Percentiles rank a stretch among this genome's conserved stretches.
Evolutionary conservation across 2,888 invertebrate species (phyloP).

Genomic region (Pterostichus niger): DNA sequence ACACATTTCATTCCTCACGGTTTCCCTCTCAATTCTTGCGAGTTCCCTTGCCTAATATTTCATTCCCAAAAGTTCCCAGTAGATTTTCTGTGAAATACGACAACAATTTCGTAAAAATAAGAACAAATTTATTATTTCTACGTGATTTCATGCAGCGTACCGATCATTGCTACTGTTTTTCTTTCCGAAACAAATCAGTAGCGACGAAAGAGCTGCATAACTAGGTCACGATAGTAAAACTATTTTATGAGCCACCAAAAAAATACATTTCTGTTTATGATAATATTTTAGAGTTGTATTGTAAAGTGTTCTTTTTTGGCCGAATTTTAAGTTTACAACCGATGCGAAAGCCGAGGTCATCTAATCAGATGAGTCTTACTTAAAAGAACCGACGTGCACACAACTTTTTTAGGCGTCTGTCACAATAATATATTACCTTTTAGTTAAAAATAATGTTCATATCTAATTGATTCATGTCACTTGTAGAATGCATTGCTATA

Average conservation of each 20-base stretch:
- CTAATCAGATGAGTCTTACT: no score
- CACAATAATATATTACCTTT: no score
- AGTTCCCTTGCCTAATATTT: conserved; percentile 31
- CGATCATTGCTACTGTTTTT: conserved; percentile 34
- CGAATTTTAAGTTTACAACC: no score
- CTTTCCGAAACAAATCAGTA: conserved; percentile 3
- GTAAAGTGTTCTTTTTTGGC: no score
- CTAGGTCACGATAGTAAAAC: conserved; percentile 37
- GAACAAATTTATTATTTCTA: conserved; percentile 57
- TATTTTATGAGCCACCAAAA: conserved; percentile 40
- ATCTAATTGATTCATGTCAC: no score
- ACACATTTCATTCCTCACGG: conserved; percentile 39
- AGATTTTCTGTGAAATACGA: conserved; percentile 37
- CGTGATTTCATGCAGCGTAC: conserved; percentile 28
- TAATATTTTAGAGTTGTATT: conserved; percentile 40
- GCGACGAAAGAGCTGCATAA: conserved; percentile 15
- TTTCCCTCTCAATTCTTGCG: conserved; percentile 9
- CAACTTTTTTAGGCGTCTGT: no score
- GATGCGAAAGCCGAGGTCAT: no score
- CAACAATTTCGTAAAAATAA: conserved; percentile 41
- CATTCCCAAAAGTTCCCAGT: conserved; percentile 45
- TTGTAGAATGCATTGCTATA: neutral
- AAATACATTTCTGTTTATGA: conserved; percentile 9
- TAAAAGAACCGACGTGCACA: no score
- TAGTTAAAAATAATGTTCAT: no score